phyloP scores from a whole-genome alignment of 2,888 invertebrate genomes.

The Drosophila cognata region DNA sequence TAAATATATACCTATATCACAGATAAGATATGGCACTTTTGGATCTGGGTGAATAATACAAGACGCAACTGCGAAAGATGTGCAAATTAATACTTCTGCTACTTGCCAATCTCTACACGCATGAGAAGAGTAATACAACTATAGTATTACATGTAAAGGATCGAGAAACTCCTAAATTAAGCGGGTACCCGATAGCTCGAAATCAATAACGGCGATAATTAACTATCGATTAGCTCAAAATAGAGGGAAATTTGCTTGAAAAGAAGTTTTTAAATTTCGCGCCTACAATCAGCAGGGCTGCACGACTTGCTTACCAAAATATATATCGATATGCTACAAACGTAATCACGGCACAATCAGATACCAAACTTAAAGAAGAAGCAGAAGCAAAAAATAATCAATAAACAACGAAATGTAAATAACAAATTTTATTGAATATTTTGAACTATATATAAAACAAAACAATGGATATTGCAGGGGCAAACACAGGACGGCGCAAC shows the following conservation, averaged over 20 bases:
- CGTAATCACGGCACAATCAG: not conserved
- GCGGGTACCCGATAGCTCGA: not conserved
- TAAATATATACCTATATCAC: conserved; percentile 45
- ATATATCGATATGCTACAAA: conserved; percentile 15
- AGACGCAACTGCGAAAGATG: conserved; percentile 14
- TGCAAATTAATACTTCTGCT: conserved; percentile 39
- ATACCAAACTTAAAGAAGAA: conserved; percentile 1
- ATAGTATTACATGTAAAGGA: not conserved
- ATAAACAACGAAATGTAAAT: conserved; percentile 51
- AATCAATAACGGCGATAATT: not conserved
- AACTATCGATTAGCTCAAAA: not conserved
- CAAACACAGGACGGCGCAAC: conserved; percentile 69
- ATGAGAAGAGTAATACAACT: not conserved
- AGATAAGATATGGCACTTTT: conserved; percentile 56
- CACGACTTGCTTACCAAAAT: not conserved
- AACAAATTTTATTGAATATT: conserved; percentile 17
- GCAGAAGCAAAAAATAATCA: conserved; percentile 33
- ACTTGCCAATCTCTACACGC: not conserved
- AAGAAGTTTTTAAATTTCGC: not conserved
- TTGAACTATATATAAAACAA: not conserved
- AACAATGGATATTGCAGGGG: conserved; percentile 50
- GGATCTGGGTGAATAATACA: conserved; percentile 62
- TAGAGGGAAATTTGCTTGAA: no score
- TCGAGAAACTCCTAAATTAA: not conserved
- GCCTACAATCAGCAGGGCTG: conserved; percentile 17